A percentile compares a stretch with the other conserved stretches of the same genome.
Conservation (phyloP, 2,888 invertebrate genomes). For the Eilema griseolum region DNA sequence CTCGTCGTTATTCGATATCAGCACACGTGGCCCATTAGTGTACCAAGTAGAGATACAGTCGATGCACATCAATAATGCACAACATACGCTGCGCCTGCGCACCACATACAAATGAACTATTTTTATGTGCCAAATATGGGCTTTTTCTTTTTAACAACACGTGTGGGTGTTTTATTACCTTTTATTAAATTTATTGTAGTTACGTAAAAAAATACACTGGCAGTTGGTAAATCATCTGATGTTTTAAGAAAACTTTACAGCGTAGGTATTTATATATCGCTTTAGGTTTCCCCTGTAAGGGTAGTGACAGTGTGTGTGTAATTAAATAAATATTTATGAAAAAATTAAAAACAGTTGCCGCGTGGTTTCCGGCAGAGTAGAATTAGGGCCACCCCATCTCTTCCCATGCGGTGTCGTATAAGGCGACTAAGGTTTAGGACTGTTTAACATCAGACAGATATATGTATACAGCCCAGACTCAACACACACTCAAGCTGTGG, state of each 20-base stretch:
- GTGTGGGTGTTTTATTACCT: constrained; percentile 30
- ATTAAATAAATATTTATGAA: neutral
- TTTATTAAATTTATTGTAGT: constrained; percentile 30
- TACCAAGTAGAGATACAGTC: constrained; percentile 58
- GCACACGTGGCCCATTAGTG: constrained; percentile 74
- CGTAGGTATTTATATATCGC: too few relatives aligned
- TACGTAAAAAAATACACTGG: constrained; percentile 18
- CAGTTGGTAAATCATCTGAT: constrained; percentile 9
- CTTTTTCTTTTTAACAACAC: constrained; percentile 31
- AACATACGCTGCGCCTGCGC: constrained; percentile 56
- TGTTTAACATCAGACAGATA: too few relatives aligned
- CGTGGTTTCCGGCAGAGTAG: too few relatives aligned
- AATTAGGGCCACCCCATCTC: too few relatives aligned
- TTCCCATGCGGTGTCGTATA: too few relatives aligned
- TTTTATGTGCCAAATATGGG: constrained; percentile 58
- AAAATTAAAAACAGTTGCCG: neutral
- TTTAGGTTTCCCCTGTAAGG: too few relatives aligned
- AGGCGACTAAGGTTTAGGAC: too few relatives aligned
- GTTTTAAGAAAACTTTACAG: neutral
- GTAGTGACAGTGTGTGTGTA: too few relatives aligned
- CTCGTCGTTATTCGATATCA: constrained; percentile 60
- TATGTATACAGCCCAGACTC: too few relatives aligned
- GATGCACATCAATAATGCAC: constrained; percentile 59
- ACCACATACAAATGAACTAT: constrained; percentile 60
- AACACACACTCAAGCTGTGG: too few relatives aligned